A percentile compares a stretch with the other conserved stretches of the same genome.
Evolutionary conservation across 2,888 invertebrate species (phyloP).

Genomic region (Eupeodes latifasciatus): DNA sequence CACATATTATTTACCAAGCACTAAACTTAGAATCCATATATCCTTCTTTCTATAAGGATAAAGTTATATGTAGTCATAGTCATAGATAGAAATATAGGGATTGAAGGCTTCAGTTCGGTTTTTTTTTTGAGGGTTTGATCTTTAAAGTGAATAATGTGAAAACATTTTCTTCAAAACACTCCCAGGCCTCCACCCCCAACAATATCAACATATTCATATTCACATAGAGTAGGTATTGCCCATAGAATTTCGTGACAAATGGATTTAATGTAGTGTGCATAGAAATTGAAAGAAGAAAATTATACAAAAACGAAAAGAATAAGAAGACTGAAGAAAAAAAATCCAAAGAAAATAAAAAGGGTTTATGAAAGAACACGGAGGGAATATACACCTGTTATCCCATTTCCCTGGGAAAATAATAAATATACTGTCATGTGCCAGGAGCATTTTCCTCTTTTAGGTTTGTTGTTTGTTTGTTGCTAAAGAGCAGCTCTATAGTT

Average conservation of each 20-base stretch:
- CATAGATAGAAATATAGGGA: not conserved
- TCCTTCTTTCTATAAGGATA: constrained; percentile 25
- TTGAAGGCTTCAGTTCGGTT: not conserved
- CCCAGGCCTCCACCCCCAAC: not conserved
- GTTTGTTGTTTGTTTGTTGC: not conserved
- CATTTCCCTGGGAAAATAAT: constrained; percentile 66
- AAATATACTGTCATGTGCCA: constrained; percentile 46
- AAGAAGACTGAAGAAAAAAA: not conserved
- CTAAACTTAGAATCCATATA: constrained; percentile 66
- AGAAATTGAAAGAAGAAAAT: constrained; percentile 25
- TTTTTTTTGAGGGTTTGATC: constrained; percentile 21
- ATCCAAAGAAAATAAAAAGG: constrained; percentile 32
- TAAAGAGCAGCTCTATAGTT: not conserved
- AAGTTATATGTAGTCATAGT: no score
- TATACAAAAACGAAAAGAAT: constrained; percentile 24
- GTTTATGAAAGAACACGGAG: constrained; percentile 44
- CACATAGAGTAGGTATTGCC: not conserved
- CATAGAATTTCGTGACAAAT: constrained; percentile 59
- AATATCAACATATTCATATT: not conserved
- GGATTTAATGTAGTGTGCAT: constrained; percentile 65
- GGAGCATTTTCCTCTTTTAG: constrained; percentile 43
- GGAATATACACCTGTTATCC: constrained; percentile 71
- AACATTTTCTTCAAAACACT: constrained; percentile 48
- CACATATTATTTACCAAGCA: constrained; percentile 67
- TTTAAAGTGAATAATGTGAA: constrained; percentile 68